phyloP scores from a whole-genome alignment of 2,888 invertebrate genomes.

The Busseola fusca region DNA sequence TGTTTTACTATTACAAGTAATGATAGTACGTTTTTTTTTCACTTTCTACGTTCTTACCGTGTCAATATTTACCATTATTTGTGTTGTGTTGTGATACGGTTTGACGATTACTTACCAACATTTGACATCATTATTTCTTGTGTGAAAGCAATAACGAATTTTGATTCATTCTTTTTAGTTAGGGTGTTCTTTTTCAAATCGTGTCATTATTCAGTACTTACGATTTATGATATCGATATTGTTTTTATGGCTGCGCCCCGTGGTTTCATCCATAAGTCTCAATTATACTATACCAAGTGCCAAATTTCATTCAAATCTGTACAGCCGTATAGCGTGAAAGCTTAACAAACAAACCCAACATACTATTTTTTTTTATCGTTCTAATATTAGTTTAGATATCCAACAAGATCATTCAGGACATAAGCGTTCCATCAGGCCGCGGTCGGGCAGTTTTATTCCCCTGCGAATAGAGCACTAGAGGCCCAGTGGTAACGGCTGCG shows the following conservation, averaged over 20 bases:
- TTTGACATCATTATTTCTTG: conserved; percentile 25
- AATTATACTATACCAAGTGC: too few species aligned
- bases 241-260: neutral
- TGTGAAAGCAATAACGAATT: conserved; percentile 32
- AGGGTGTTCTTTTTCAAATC: conserved; percentile 6
- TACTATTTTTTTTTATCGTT: neutral
- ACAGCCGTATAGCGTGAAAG: neutral
- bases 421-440: neutral
- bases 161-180: neutral
- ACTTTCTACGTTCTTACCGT: conserved; percentile 23
- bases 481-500: too few species aligned
- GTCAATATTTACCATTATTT: conserved; percentile 21
- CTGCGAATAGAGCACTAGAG: too few species aligned
- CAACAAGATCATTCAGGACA: too few species aligned
- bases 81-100: conserved; percentile 30
- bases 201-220: neutral
- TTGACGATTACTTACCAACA: conserved; percentile 18
- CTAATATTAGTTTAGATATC: neutral
- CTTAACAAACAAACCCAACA: neutral
- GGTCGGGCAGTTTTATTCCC: too few species aligned
- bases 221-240: neutral
- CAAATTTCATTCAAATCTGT: neutral
- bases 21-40: conserved; percentile 5
- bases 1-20: neutral
- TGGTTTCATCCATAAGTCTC: neutral